Evolutionary conservation across 2,113 vertebrate genomes (phyloP).

Genomic region (Chlamydotis undulata): DNA sequence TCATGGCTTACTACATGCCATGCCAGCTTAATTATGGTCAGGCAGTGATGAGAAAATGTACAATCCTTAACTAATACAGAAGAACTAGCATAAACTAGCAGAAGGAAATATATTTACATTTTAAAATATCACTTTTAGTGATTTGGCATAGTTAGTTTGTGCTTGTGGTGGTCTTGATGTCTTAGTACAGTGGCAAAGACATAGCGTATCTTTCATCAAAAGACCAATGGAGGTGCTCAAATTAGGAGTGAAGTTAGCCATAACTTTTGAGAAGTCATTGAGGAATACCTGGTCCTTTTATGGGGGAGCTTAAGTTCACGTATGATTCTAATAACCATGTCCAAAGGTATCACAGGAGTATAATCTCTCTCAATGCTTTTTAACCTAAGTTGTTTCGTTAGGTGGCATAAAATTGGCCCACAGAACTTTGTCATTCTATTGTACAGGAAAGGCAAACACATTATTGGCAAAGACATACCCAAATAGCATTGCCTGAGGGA

Average conservation of each 20-base stretch:
- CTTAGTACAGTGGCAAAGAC: not conserved
- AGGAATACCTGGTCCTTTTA: not conserved
- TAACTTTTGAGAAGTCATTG: not conserved
- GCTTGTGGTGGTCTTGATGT: not conserved
- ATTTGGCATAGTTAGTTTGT: not conserved
- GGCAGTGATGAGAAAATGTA: not conserved
- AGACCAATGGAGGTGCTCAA: not conserved
- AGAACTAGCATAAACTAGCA: not conserved
- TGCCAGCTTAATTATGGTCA: not conserved
- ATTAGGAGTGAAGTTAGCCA: not conserved
- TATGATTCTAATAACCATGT: not conserved
- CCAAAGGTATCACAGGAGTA: not conserved
- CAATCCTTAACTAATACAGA: not conserved
- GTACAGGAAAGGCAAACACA: not conserved
- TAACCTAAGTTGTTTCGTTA: not conserved
- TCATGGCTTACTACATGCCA: not conserved
- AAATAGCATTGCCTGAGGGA: not conserved
- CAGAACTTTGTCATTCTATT: not conserved
- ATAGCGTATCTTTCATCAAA: not conserved
- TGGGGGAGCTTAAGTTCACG: accelerated
- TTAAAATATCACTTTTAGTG: not conserved
- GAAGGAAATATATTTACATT: not conserved
- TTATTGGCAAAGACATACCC: not conserved
- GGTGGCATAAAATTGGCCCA: not conserved
- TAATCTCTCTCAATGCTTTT: not conserved